Evolutionary conservation across 2,113 vertebrate genomes (phyloP).

Genomic region (Panurus biarmicus): DNA sequence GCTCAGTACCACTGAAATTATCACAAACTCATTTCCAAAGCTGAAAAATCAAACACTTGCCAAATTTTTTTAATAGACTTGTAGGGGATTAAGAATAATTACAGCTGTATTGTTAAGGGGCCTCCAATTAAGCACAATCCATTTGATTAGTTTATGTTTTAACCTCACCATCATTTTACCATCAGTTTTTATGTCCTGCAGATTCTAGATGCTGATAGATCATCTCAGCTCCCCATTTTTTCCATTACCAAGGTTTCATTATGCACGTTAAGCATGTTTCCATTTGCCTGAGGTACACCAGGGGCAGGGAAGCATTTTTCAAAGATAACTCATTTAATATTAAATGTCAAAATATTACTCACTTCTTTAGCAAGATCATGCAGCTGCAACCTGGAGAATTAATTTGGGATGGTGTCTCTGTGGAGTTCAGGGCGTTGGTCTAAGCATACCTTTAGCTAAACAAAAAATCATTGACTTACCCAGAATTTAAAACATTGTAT

Average conservation of each 20-base stretch:
- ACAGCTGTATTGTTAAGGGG: background rate
- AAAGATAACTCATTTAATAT: slow-evolving; percentile 74
- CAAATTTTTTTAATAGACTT: background rate
- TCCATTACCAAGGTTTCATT: slow-evolving; percentile 71
- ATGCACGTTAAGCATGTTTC: slow-evolving; percentile 70
- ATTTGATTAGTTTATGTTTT: slow-evolving; percentile 21
- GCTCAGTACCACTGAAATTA: background rate
- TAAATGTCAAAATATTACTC: slow-evolving; percentile 76
- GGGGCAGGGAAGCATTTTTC: slow-evolving; percentile 73
- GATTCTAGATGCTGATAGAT: slow-evolving; percentile 47
- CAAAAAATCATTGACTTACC: slow-evolving; percentile 47
- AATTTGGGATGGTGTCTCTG: slow-evolving; percentile 63
- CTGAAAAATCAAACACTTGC: background rate
- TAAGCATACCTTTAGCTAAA: slow-evolving; percentile 56
- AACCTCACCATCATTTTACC: background rate
- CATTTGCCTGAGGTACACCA: slow-evolving; percentile 68
- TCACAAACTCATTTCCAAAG: background rate
- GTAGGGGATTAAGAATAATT: background rate
- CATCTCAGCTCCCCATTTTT: slow-evolving; percentile 57
- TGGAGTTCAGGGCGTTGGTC: slow-evolving; percentile 61
- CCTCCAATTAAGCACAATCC: background rate
- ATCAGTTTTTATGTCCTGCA: slow-evolving; percentile 10
- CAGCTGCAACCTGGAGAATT: slow-evolving; percentile 70
- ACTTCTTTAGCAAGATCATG: slow-evolving; percentile 69
- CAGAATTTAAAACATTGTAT: slow-evolving; percentile 41